A percentile compares a stretch with the other conserved stretches of the same genome.
phyloP scores from a whole-genome alignment of 2,888 invertebrate genomes.

The Coenonympha glycerion region DNA sequence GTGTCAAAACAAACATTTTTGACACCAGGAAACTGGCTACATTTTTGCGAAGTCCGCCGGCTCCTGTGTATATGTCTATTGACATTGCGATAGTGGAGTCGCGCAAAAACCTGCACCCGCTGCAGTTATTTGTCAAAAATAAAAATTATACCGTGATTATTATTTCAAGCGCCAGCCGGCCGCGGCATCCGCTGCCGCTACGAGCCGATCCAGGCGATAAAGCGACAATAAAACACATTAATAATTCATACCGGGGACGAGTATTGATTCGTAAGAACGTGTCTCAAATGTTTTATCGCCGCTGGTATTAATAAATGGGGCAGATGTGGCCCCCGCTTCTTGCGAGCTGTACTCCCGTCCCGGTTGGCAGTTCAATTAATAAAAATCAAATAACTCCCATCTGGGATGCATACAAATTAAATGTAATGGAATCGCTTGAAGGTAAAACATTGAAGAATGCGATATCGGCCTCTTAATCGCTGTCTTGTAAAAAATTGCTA shows the following conservation, averaged over 20 bases:
- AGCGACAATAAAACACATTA: constrained; percentile 72
- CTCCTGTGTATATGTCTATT: too few relatives aligned
- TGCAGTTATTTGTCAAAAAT: constrained; percentile 72
- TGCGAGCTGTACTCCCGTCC: constrained; percentile 47
- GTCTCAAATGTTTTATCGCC: constrained; percentile 72
- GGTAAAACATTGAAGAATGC: constrained; percentile 11
- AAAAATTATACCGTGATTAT: constrained; percentile 70
- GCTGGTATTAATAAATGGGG: constrained; percentile 67
- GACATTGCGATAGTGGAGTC: too few relatives aligned
- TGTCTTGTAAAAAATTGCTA: constrained; percentile 1
- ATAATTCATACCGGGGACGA: constrained; percentile 66
- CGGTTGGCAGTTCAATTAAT: constrained; percentile 60
- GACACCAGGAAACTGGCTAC: too few relatives aligned
- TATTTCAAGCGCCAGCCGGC: too few relatives aligned
- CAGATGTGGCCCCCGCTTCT: constrained; percentile 60
- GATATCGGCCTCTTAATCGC: constrained; percentile 6
- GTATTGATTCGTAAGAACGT: constrained; percentile 74
- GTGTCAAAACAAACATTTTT: too few relatives aligned
- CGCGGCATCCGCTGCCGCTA: constrained; percentile 48
- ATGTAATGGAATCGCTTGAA: constrained; percentile 16
- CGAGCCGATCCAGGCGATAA: constrained; percentile 71
- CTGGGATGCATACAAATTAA: constrained; percentile 27
- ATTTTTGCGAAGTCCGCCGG: too few relatives aligned
- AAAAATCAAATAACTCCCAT: constrained; percentile 58
- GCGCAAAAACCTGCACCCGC: constrained; percentile 32